Conservation (phyloP, 2,888 invertebrate species). For the Venusia cambrica region DNA sequence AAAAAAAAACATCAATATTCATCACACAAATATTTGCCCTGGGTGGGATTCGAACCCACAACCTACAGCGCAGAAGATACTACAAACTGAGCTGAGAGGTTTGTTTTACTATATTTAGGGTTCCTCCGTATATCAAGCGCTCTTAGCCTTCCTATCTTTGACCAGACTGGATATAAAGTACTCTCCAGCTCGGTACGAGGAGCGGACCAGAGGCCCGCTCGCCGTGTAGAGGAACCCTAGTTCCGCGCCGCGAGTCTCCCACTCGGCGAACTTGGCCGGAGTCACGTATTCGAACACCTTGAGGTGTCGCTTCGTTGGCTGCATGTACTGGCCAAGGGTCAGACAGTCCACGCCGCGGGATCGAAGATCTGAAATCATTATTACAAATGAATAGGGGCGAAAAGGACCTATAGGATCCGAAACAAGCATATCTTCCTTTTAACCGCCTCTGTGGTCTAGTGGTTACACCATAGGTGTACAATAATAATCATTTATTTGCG, state of each 20-base stretch:
- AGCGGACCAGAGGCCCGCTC: constrained; percentile 97
- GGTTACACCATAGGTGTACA: no score
- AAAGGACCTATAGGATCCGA: no score
- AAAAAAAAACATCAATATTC: no score
- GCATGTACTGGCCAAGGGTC: constrained; percentile 99
- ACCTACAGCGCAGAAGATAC: no score
- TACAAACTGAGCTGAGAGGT: no score
- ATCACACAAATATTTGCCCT: no score
- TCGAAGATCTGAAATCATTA: constrained; percentile 86
- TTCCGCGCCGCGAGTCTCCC: constrained; percentile 90
- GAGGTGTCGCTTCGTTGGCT: constrained; percentile 97
- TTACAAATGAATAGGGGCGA: no score
- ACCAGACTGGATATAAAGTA: constrained; percentile 92
- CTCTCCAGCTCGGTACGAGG: constrained; percentile 99
- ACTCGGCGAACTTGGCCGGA: constrained; percentile 93
- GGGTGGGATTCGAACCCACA: no score
- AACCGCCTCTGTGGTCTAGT: no score
- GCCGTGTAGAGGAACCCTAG: constrained; percentile 98
- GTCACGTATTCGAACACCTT: constrained; percentile 98
- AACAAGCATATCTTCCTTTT: no score
- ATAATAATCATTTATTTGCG: no score
- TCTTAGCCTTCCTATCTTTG: constrained; percentile 78
- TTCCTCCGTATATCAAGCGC: constrained; percentile 41
- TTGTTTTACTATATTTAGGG: not conserved
- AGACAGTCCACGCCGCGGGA: constrained; percentile 94